Evolutionary conservation across 2,797 vertebrate genomes (phyloP).

Genomic region (Microtus californicus): DNA sequence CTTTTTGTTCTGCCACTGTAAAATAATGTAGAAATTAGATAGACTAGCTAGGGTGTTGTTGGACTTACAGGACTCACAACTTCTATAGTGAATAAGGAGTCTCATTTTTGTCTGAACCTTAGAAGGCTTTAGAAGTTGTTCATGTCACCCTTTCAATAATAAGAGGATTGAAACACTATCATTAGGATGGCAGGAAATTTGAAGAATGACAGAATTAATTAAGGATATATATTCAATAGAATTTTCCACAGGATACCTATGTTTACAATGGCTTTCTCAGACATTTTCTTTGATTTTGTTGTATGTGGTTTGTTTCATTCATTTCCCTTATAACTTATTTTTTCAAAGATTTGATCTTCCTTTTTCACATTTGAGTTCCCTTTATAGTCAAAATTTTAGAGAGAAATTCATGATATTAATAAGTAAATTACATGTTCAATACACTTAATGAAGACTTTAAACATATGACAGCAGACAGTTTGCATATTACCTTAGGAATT

Average conservation of each 20-base stretch:
- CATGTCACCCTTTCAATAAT: not conserved
- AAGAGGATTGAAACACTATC: not conserved
- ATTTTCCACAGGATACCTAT: not conserved
- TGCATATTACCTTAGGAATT: not conserved
- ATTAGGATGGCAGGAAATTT: not conserved
- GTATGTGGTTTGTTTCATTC: conserved; percentile 11
- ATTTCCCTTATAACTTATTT: not conserved
- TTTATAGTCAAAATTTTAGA: not conserved
- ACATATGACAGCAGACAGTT: not conserved
- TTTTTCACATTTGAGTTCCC: not conserved
- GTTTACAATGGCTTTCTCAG: not conserved
- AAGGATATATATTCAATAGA: not conserved
- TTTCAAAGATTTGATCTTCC: not conserved
- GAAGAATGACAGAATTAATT: not conserved
- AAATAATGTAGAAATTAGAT: not conserved
- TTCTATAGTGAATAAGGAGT: not conserved
- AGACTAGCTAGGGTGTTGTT: not conserved
- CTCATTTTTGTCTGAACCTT: not conserved
- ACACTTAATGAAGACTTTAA: conserved; percentile 15
- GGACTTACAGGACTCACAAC: not conserved
- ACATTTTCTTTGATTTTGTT: not conserved
- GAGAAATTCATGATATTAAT: not conserved
- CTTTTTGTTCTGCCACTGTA: not conserved
- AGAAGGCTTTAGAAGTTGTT: not conserved
- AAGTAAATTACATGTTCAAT: not conserved